These are phyloP conservation scores for Oscheius onirici DNA, from an alignment of 2,888 invertebrate species.

Conservation along the genomic window DNA sequence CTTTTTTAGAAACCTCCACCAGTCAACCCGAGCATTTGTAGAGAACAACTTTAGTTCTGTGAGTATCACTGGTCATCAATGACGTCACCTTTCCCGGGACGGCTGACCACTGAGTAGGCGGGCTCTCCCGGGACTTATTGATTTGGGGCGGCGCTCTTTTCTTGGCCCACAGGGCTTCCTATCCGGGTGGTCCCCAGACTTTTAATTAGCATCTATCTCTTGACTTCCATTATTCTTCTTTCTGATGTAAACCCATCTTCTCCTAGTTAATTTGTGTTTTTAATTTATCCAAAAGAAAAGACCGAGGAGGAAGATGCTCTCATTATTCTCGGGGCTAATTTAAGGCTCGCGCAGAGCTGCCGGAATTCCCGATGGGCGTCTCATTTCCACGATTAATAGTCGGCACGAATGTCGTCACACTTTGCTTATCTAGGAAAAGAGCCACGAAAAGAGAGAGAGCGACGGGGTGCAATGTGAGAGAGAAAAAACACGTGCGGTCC, in stretches of 20 bases:
- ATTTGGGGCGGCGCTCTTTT: not conserved
- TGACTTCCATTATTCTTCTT: too few relatives aligned
- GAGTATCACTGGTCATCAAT: too few relatives aligned
- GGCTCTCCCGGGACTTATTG: not conserved
- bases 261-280: too few relatives aligned
- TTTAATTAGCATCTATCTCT: too few relatives aligned
- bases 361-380: not conserved
- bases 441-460: not conserved
- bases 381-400: constrained; percentile 3
- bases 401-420: not conserved
- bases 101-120: not conserved
- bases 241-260: too few relatives aligned
- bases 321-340: not conserved
- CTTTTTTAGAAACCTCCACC: too few relatives aligned
- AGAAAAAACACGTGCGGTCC: constrained; percentile 8
- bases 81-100: too few relatives aligned
- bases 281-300: too few relatives aligned
- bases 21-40: too few relatives aligned
- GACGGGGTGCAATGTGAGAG: not conserved
- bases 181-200: not conserved
- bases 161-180: not conserved
- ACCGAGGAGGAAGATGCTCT: too few relatives aligned
- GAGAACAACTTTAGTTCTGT: too few relatives aligned
- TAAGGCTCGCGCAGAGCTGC: not conserved
- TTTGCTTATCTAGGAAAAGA: not conserved